These are phyloP conservation scores for Hippoglossus stenolepis DNA, from an alignment of 2,113 vertebrate genomes.

Conservation along the genomic window DNA sequence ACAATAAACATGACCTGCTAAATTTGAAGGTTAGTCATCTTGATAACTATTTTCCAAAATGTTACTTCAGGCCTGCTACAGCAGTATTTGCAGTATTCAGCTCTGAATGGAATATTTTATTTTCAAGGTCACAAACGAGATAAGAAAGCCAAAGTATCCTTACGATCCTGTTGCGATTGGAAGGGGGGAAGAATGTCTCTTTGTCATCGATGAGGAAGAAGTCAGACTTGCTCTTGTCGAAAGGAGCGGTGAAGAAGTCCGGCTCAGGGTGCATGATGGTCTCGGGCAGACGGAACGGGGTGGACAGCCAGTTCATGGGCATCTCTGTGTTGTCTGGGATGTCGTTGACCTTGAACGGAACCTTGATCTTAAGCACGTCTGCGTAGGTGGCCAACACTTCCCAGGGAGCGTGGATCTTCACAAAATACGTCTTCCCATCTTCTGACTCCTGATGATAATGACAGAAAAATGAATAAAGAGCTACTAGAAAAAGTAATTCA, in stretches of 20 bases:
- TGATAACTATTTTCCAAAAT: background rate
- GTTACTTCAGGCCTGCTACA: background rate
- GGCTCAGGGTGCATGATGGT: conserved; percentile 89
- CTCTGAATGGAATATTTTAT: background rate
- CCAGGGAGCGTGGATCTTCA: conserved; percentile 97
- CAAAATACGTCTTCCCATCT: conserved; percentile 90
- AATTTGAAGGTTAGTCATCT: background rate
- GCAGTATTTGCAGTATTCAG: background rate
- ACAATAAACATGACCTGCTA: background rate
- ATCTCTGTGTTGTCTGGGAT: conserved; percentile 77
- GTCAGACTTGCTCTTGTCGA: conserved; percentile 91
- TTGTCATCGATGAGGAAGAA: conserved; percentile 91
- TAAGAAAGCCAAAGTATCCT: conserved; percentile 51
- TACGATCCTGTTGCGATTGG: conserved; percentile 97
- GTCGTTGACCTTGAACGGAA: conserved; percentile 90
- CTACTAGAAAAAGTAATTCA: too few relatives aligned
- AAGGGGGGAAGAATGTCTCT: conserved; percentile 90
- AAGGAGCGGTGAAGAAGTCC: conserved; percentile 92
- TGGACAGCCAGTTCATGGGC: conserved; percentile 85
- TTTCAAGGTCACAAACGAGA: conserved; percentile 24
- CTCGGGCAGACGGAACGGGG: conserved; percentile 85
- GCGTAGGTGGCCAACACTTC: conserved; percentile 94
- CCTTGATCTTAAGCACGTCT: conserved; percentile 94
- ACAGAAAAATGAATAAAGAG: background rate
- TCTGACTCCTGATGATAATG: conserved; percentile 88